These are phyloP conservation scores for Sylvilagus bachmani DNA, from an alignment of 2,113 vertebrate species.

Conservation along the genomic window DNA sequence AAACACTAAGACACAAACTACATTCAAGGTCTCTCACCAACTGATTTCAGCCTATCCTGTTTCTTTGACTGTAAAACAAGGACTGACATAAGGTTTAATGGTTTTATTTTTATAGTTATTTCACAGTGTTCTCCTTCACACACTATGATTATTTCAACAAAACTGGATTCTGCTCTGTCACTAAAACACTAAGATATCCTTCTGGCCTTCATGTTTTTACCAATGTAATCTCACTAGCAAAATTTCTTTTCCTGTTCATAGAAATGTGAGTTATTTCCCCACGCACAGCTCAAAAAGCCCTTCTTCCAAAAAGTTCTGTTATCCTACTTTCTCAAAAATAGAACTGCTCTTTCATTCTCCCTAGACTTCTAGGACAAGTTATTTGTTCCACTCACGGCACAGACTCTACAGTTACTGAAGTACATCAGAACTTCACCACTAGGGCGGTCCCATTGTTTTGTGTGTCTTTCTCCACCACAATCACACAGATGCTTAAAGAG, in stretches of 20 bases:
- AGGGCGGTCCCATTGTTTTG: neutral
- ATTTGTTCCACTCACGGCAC: neutral
- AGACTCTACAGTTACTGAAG: neutral
- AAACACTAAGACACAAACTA: neutral
- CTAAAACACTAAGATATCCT: neutral
- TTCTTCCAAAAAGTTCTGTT: neutral
- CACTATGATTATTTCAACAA: neutral
- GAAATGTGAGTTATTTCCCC: neutral
- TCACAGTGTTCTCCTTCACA: neutral
- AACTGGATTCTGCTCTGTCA: neutral
- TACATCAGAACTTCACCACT: neutral
- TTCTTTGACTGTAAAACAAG: neutral
- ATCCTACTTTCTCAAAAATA: neutral
- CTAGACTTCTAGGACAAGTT: neutral
- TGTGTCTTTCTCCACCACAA: neutral
- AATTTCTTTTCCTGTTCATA: neutral
- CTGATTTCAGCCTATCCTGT: neutral
- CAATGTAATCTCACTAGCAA: neutral
- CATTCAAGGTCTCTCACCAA: neutral
- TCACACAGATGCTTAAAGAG: neutral
- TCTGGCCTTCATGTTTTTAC: neutral
- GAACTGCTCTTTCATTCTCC: neutral
- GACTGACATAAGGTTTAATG: neutral
- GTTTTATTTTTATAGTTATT: conserved; percentile 2
- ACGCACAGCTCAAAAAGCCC: neutral